Evolutionary conservation across 53 echinoderm and acorn worm species (phyloP).

Genomic region (Arbacia lixula): DNA sequence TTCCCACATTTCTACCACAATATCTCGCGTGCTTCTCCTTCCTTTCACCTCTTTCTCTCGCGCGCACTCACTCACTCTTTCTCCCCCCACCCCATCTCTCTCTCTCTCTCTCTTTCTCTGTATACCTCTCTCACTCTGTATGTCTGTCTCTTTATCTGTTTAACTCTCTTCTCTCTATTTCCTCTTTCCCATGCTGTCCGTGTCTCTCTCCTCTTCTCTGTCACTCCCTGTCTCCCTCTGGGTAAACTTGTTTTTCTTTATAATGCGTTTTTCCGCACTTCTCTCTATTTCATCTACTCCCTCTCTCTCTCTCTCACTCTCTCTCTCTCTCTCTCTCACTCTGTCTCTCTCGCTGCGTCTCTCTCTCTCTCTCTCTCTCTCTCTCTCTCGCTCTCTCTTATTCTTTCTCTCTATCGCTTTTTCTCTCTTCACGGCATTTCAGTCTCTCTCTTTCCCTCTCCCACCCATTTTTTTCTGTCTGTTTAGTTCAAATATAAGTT

Average conservation of each 20-base stretch:
- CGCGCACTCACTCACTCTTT: background rate
- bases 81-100: background rate
- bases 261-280: background rate
- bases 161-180: background rate
- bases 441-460: no score
- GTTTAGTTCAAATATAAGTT: no score
- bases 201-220: background rate
- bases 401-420: no score
- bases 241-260: no score
- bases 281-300: background rate
- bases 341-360: background rate
- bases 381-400: background rate
- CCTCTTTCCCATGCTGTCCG: background rate
- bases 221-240: no score
- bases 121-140: background rate
- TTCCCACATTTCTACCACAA: constrained; percentile 30
- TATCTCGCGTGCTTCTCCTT: background rate
- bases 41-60: background rate
- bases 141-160: background rate
- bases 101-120: background rate
- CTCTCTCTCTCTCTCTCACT: no score
- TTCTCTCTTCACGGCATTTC: no score
- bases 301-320: background rate
- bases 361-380: background rate
- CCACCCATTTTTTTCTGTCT: no score